Evolutionary conservation across 2,888 invertebrate species (phyloP), one percentile per base, ranked within the genome.

Genomic region (Eubasilissa splendida): DNA sequence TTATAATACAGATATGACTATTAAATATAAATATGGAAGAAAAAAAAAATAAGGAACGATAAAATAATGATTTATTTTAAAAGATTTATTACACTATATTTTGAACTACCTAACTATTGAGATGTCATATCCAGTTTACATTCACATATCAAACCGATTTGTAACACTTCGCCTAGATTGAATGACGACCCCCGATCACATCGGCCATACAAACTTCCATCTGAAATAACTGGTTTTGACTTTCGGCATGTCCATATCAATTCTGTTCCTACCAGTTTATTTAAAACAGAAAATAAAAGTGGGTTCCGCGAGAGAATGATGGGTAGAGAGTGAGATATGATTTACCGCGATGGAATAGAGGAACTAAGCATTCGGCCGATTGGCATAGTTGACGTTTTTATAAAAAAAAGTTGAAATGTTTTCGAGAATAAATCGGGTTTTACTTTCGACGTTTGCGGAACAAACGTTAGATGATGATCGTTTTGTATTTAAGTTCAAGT

Each of bases 41-140:
- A 22, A 42, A 42, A 42, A 4, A 42, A 5, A 42, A 5, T 42
- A 5, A 42, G 42, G 42, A 42, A 42, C 7, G 42, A 42, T 42
- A 5, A 42, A 42, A 7, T 5, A 7, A 7, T 42, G 42, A 42
- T 7, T 42, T 42, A 42, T 42, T 42, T 42, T 22, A 42, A 42
- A 42, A 42, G 7, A 42, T 5, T 5, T 5, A 42, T 42, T 42
- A 7, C 3, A 42, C 42, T 42, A 42, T 7, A 42, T 4, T 42
- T 42, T 42, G 7, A 52, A 10, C 56, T n/a, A n/a, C 60, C 65
- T 4, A 56, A 11, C 42, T 79, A 83, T 80, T 80, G 76, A 83
- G 82, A 80, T 83, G 79, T 80, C 80, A 79, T 76, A 65, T 83
- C 82, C 79, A 74, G 80, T 80, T 82, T 76, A 60, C 68, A 59